Conservation (phyloP, 2,888 invertebrate genomes). For the Ceramica pisi region DNA sequence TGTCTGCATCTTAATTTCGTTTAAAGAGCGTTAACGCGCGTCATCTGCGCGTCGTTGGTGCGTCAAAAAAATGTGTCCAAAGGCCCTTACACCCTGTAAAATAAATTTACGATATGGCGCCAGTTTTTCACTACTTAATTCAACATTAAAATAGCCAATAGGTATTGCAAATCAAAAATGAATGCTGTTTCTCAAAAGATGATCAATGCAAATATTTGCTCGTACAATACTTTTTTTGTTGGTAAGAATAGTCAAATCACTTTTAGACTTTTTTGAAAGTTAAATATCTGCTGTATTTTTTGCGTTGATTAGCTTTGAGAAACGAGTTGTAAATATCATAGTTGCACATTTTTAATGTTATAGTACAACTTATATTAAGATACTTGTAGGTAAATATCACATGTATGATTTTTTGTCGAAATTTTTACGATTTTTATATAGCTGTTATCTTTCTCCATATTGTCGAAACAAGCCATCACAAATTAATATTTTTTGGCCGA, state of each 20-base stretch:
- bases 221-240: not conserved
- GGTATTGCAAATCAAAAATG: not conserved
- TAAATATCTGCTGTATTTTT: not conserved
- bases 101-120: not conserved
- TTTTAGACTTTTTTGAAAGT: not conserved
- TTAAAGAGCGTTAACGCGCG: too few species aligned
- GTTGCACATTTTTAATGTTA: constrained; percentile 57
- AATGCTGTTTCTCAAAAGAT: not conserved
- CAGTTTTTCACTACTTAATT: constrained; percentile 25
- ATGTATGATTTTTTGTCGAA: constrained; percentile 52
- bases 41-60: too few species aligned
- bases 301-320: not conserved
- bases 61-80: too few species aligned
- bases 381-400: constrained; percentile 53
- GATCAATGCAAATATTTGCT: not conserved
- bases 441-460: constrained; percentile 25
- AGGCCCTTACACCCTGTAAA: too few species aligned
- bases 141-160: not conserved
- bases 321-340: constrained; percentile 16
- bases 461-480: not conserved
- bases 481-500: not conserved
- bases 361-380: constrained; percentile 63
- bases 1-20: too few species aligned
- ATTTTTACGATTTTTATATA: constrained; percentile 23
- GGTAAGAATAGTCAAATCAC: not conserved